phyloP scores from a whole-genome alignment of 2,888 invertebrate species.

The Ophion ellenae region DNA sequence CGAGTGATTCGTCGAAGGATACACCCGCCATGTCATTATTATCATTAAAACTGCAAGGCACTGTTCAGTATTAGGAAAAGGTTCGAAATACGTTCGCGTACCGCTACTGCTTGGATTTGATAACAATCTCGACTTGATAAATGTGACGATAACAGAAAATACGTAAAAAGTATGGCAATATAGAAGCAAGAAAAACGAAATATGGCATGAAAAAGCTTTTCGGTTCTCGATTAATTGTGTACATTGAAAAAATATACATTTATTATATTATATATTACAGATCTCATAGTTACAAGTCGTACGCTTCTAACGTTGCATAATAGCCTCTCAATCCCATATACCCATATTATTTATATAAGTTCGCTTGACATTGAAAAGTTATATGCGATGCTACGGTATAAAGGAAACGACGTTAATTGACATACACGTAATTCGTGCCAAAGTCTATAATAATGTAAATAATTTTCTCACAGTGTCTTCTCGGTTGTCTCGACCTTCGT shows the following conservation, averaged over 20 bases:
- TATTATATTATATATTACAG: neutral
- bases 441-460: neutral
- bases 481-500: conserved; percentile 14
- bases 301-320: conserved; percentile 37
- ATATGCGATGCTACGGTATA: neutral
- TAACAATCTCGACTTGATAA: neutral
- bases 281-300: conserved; percentile 6
- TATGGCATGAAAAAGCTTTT: neutral
- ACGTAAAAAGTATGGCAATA: neutral
- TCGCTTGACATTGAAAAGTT: neutral
- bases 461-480: conserved; percentile 52
- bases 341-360: neutral
- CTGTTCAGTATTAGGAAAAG: neutral
- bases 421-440: neutral
- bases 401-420: neutral
- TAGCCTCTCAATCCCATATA: neutral
- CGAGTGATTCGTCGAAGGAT: neutral
- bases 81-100: neutral
- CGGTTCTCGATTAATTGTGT: neutral
- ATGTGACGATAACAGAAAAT: neutral
- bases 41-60: neutral
- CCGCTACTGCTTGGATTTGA: neutral
- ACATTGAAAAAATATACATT: neutral
- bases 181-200: neutral
- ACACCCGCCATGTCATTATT: neutral